phyloP scores from a whole-genome alignment of 1,140 invertebrate species.

The Lamellibrachia luymesi region DNA sequence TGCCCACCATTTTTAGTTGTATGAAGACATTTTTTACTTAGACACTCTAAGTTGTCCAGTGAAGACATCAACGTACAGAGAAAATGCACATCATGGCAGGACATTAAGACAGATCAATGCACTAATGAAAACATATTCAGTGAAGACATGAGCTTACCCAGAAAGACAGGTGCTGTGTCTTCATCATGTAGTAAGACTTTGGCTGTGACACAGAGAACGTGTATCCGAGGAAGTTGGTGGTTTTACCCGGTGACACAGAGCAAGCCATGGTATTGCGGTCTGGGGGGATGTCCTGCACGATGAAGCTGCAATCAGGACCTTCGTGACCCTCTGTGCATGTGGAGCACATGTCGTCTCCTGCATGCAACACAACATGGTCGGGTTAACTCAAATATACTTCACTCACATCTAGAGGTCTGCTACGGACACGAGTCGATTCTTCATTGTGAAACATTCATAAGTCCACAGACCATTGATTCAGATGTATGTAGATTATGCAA shows the following conservation, averaged over 20 bases:
- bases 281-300: background rate
- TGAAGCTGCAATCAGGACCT: background rate
- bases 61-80: too few relatives aligned
- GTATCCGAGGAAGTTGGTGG: constrained; percentile 4
- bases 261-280: background rate
- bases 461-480: too few relatives aligned
- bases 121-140: background rate
- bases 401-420: background rate
- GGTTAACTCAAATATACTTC: background rate
- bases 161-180: constrained; percentile 11
- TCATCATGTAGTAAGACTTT: constrained; percentile 2
- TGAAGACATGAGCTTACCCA: background rate
- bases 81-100: too few relatives aligned
- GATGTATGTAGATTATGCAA: background rate
- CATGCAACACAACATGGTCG: background rate
- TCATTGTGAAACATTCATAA: too few relatives aligned
- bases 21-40: too few relatives aligned
- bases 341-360: background rate
- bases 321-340: background rate
- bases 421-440: background rate
- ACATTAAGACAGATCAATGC: too few relatives aligned
- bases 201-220: background rate
- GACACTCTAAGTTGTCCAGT: too few relatives aligned
- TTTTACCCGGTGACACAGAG: constrained; percentile 10
- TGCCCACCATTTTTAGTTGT: too few relatives aligned